Percentiles rank a stretch among this genome's conserved stretches.
Conservation (phyloP, 2,888 invertebrate genomes). For the Pristionchus mayeri region DNA sequence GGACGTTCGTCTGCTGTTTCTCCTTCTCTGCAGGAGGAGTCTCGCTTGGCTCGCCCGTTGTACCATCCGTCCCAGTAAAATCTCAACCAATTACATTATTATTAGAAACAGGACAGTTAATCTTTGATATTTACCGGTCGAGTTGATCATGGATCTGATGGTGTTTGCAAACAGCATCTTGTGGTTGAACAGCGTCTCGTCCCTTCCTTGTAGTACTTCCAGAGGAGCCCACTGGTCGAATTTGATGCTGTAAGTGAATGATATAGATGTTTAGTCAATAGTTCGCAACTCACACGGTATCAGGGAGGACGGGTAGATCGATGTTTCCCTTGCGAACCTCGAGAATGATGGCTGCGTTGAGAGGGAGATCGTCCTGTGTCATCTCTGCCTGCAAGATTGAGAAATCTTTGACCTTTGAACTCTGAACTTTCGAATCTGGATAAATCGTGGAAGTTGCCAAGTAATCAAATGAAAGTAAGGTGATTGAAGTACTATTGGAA, state of each 20-base stretch:
- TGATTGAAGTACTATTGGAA: too few relatives aligned
- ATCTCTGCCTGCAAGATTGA: background rate
- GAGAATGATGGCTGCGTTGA: constrained; percentile 25
- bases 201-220: background rate
- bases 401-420: background rate
- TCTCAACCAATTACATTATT: too few relatives aligned
- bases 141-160: constrained; percentile 30
- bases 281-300: background rate
- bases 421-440: too few relatives aligned
- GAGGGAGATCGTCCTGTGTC: constrained; percentile 4
- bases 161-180: constrained; percentile 21
- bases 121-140: background rate
- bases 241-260: constrained; percentile 27
- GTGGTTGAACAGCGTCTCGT: constrained; percentile 21
- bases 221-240: constrained; percentile 15
- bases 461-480: too few relatives aligned
- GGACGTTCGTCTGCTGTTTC: too few relatives aligned
- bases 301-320: background rate
- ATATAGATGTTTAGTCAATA: too few relatives aligned
- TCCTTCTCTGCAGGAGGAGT: background rate
- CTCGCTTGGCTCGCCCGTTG: background rate
- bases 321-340: background rate
- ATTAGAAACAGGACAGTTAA: too few relatives aligned
- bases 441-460: too few relatives aligned
- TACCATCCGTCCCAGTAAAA: background rate